Evolutionary conservation across 2,888 invertebrate genomes (phyloP).

Genomic region (Allacma fusca): DNA sequence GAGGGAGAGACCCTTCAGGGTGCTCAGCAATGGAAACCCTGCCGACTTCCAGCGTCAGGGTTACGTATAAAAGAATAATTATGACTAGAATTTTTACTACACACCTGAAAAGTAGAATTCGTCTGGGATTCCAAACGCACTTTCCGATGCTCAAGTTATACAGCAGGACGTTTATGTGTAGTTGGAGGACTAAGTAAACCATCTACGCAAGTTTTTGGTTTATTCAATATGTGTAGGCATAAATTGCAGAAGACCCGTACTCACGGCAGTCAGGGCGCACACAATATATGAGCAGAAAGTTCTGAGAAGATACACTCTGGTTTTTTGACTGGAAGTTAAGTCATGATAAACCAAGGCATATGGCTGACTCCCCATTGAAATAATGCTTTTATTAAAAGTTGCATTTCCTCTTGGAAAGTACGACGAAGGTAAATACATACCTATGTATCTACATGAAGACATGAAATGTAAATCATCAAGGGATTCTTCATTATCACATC

Average conservation of each 20-base stretch:
- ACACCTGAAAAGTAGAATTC: slow-evolving; percentile 29
- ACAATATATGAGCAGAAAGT: background rate
- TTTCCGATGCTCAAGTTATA: background rate
- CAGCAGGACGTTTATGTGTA: too few species aligned
- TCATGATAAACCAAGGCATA: slow-evolving; percentile 23
- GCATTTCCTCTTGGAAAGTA: background rate
- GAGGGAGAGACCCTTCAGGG: slow-evolving; percentile 57
- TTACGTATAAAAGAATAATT: slow-evolving; percentile 53
- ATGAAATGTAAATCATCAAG: slow-evolving; percentile 38
- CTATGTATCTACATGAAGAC: too few species aligned
- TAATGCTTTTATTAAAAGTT: slow-evolving; percentile 16
- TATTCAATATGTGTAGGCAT: too few species aligned
- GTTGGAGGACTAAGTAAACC: too few species aligned
- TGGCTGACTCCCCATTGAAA: slow-evolving; percentile 17
- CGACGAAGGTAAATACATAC: slow-evolving; percentile 24
- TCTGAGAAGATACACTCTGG: background rate
- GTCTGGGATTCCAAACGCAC: slow-evolving; percentile 10
- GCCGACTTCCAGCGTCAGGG: slow-evolving; percentile 40
- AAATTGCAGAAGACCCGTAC: too few species aligned
- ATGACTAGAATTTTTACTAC: slow-evolving; percentile 40
- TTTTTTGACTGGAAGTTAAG: slow-evolving; percentile 26
- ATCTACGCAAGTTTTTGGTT: too few species aligned
- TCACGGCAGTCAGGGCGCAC: too few species aligned
- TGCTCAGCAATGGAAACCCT: slow-evolving; percentile 46
- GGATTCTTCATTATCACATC: slow-evolving; percentile 29